These are phyloP conservation scores for Onychostruthus taczanowskii DNA, from an alignment of 2,113 vertebrate genomes.

Conservation along the genomic window DNA sequence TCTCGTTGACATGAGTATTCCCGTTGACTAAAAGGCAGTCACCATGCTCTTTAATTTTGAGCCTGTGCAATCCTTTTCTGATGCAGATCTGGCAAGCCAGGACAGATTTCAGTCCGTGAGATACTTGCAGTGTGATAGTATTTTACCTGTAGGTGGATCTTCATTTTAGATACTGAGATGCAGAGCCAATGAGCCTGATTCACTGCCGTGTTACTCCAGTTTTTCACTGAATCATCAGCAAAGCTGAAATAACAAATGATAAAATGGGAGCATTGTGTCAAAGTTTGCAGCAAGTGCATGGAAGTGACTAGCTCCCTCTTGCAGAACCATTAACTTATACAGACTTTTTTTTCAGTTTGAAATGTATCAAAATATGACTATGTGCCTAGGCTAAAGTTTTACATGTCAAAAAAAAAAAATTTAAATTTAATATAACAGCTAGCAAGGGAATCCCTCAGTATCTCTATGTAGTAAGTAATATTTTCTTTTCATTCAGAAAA, in stretches of 20 bases:
- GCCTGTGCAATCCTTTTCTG: neutral
- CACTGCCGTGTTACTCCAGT: neutral
- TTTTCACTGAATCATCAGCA: slow-evolving; percentile 39
- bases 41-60: neutral
- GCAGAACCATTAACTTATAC: neutral
- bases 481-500: neutral
- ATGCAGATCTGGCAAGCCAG: slow-evolving; percentile 47
- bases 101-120: neutral
- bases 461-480: neutral
- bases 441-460: fast-evolving
- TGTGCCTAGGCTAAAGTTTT: neutral
- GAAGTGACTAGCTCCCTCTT: neutral
- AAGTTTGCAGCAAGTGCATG: neutral
- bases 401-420: neutral
- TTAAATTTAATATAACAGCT: neutral
- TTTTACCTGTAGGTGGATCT: slow-evolving; percentile 30
- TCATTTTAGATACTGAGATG: neutral
- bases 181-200: slow-evolving; percentile 11
- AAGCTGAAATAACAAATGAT: neutral
- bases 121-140: neutral
- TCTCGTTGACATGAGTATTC: neutral
- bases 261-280: neutral
- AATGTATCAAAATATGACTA: neutral
- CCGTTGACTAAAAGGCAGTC: neutral
- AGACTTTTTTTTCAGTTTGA: neutral